Base-by-base conservation (phyloP, 2,113 vertebrate genomes). In the Xenopus tropicalis region DNA sequence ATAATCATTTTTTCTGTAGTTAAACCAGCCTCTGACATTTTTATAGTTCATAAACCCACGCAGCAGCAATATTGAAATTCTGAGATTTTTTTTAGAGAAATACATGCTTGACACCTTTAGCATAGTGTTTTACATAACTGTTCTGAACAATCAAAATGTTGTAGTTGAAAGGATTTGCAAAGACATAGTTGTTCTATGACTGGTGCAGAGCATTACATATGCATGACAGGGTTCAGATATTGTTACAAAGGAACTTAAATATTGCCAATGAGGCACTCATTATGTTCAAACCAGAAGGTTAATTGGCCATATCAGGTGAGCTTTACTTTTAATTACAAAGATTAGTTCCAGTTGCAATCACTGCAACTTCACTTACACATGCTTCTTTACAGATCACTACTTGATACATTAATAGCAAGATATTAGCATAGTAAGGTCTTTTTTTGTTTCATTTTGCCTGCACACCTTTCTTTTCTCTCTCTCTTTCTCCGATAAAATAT, bases 231-330 rank as follows among this genome's bases (percentile, higher is more conserved):
- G 58, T 46, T 68, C 59, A 56, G 66, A 75, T 75, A 69, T 75
- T 61, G 58, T 75, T 74, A 74, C 72, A 69, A 62, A 75, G 72
- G n/a, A 75, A 75, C 57, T 75, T 69, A 75, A 69, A 75, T 69
- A 75, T 56, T 69, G 68, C 72, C 65, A 75, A 75, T 21, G 66
- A 75, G 66, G 69, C 57, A 75, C 51, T 75, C 57, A 75, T 75
- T 75, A 69, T 69, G 72, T 62, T 67, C 57, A 69, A 69, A 69
- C 72, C 72, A 75, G 63, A 75, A 75, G 72, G 72, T 75, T 61
- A 75, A 75, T 75, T 69, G 72, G 66, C 72, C 72, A 69, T 75
- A 75, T 62, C 65, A 69, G 65, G 72, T 61, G 58, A 75, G 66
- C 65, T 69, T 62, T 62, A 75, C 72, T 75, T 75, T 74, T 69